phyloP scores from a whole-genome alignment of 2,888 invertebrate species.

The Tetragonisca angustula region DNA sequence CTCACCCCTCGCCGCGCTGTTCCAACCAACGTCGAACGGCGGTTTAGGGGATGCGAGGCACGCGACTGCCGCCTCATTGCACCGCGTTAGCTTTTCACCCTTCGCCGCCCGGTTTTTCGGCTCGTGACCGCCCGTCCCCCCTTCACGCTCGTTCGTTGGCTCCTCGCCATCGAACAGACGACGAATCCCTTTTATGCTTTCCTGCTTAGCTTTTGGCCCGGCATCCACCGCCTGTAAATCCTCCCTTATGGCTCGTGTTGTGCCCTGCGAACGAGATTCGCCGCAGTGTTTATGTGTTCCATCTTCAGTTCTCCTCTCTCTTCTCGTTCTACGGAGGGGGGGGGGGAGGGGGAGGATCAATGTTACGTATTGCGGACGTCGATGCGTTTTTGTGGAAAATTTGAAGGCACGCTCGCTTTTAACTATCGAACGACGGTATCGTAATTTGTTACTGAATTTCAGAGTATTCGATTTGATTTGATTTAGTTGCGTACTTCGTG shows the following conservation, averaged over 20 bases:
- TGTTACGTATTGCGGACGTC: neutral
- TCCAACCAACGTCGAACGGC: constrained; percentile 35
- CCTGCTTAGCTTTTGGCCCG: constrained; percentile 49
- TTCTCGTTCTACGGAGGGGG: too few species aligned
- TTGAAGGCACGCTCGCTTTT: neutral
- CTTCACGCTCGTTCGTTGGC: constrained; percentile 37
- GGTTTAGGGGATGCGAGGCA: constrained; percentile 79
- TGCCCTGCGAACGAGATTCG: neutral
- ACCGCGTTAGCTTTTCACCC: constrained; percentile 81
- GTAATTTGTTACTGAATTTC: too few species aligned
- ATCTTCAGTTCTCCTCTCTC: neutral
- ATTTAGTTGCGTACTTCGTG: too few species aligned
- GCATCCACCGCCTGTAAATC: constrained; percentile 40
- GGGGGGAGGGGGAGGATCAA: neutral
- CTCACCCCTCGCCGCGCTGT: neutral
- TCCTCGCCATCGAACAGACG: constrained; percentile 51
- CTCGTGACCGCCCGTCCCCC: constrained; percentile 7
- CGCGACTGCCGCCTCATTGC: constrained; percentile 84
- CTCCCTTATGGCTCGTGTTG: constrained; percentile 8
- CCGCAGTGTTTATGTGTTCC: neutral
- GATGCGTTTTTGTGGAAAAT: neutral
- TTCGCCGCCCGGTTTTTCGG: constrained; percentile 47
- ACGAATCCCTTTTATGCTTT: constrained; percentile 55
- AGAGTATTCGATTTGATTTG: too few species aligned
- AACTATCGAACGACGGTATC: too few species aligned